Percentiles rank a stretch among this genome's conserved stretches.
Conservation (phyloP, 1,140 invertebrate species). For the Leguminivora glycinivorella region DNA sequence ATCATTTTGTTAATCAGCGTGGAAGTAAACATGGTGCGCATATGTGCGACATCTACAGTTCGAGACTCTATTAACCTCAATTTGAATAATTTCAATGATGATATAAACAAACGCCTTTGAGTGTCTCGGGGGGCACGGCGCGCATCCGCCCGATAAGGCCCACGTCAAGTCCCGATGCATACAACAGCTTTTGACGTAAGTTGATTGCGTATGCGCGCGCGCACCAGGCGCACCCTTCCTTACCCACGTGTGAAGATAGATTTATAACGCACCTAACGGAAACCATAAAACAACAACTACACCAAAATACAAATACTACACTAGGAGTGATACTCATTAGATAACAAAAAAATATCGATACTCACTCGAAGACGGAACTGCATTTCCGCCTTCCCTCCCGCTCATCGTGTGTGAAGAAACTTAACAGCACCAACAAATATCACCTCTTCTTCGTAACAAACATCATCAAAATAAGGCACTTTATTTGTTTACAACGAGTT, state of each 20-base stretch:
- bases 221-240: constrained; percentile 35
- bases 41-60: constrained; percentile 73
- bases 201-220: constrained; percentile 33
- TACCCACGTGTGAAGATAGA: constrained; percentile 47
- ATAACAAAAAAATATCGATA: constrained; percentile 49
- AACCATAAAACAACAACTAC: constrained; percentile 28
- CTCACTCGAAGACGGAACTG: constrained; percentile 76
- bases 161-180: constrained; percentile 54
- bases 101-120: constrained; percentile 69
- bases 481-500: constrained; percentile 47
- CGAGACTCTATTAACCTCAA: constrained; percentile 74
- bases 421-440: constrained; percentile 69
- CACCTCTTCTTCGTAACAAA: constrained; percentile 68
- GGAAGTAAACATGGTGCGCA: constrained; percentile 69
- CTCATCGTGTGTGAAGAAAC: constrained; percentile 70
- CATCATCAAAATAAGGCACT: constrained; percentile 68
- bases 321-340: constrained; percentile 31
- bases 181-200: constrained; percentile 47
- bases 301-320: constrained; percentile 32
- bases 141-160: constrained; percentile 70
- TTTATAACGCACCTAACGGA: constrained; percentile 32
- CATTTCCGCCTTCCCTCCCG: constrained; percentile 76
- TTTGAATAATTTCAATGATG: constrained; percentile 73
- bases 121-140: constrained; percentile 59
- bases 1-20: constrained; percentile 61